A percentile compares a stretch with the other conserved stretches of the same genome.
Evolutionary conservation across 2,113 vertebrate genomes (phyloP).

Genomic region (Hiodon tergisus): DNA sequence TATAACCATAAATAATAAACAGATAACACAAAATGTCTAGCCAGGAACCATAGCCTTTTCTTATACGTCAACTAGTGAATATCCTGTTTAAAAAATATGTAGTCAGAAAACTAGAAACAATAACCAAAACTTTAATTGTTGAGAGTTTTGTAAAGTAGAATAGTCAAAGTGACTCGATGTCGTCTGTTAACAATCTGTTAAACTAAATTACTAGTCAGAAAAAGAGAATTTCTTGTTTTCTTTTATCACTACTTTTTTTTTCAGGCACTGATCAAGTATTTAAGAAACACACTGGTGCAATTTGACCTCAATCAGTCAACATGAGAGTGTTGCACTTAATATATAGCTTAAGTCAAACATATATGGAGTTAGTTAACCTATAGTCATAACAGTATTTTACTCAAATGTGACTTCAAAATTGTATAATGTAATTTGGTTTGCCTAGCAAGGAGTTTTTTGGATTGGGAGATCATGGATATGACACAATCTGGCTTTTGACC

Average conservation of each 20-base stretch:
- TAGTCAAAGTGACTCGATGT: neutral
- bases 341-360: neutral
- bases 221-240: neutral
- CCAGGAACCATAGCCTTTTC: too few species aligned
- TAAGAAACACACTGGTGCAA: neutral
- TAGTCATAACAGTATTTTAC: too few species aligned
- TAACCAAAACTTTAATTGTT: neutral
- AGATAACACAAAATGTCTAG: too few species aligned
- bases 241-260: constrained; percentile 9
- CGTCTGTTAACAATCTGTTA: constrained; percentile 1
- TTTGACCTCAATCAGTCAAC: neutral
- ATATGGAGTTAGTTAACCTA: too few species aligned
- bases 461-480: too few species aligned
- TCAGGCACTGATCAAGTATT: neutral
- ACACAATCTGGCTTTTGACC: too few species aligned
- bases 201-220: neutral
- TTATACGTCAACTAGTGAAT: too few species aligned
- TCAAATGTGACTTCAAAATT: too few species aligned
- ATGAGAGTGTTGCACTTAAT: neutral
- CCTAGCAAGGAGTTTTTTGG: too few species aligned
- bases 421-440: too few species aligned
- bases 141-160: neutral
- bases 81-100: neutral
- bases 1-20: too few species aligned
- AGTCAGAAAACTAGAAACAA: neutral